These are phyloP conservation scores for Phymastichus coffea DNA, from an alignment of 1,140 invertebrate species.

Conservation along the genomic window DNA sequence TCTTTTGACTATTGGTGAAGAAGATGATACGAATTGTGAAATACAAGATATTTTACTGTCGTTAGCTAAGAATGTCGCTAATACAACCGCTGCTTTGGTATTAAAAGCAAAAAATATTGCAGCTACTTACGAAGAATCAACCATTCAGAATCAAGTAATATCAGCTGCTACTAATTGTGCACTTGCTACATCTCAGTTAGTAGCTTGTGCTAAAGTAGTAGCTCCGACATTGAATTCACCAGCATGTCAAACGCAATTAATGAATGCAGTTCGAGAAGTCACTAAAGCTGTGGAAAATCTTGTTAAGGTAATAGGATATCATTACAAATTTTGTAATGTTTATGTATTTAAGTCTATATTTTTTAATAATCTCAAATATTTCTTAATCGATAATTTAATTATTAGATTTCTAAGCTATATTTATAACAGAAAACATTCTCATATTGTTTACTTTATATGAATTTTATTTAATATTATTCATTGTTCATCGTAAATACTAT, in stretches of 20 bases:
- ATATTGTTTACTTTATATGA: too few relatives aligned
- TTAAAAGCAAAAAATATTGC: slow-evolving; percentile 93
- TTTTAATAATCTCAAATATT: too few relatives aligned
- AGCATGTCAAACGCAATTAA: slow-evolving; percentile 91
- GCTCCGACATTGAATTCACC: slow-evolving; percentile 83
- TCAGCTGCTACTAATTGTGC: slow-evolving; percentile 95
- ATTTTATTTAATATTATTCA: too few relatives aligned
- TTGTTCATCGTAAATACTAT: too few relatives aligned
- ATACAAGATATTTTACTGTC: slow-evolving; percentile 84
- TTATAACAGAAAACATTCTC: too few relatives aligned
- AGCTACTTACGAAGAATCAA: slow-evolving; percentile 75
- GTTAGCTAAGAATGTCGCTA: slow-evolving; percentile 93
- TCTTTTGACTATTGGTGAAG: slow-evolving; percentile 92
- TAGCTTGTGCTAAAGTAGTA: slow-evolving; percentile 95
- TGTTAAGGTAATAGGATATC: slow-evolving; percentile 59
- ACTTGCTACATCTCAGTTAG: slow-evolving; percentile 93
- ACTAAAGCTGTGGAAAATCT: slow-evolving; percentile 88
- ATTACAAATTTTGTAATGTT: too few relatives aligned
- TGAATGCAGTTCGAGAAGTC: slow-evolving; percentile 90
- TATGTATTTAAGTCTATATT: too few relatives aligned
- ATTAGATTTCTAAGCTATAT: too few relatives aligned
- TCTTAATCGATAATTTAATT: too few relatives aligned
- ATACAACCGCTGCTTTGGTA: slow-evolving; percentile 92
- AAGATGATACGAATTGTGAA: slow-evolving; percentile 76
- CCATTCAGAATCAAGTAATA: slow-evolving; percentile 85